Conservation (phyloP, 2,888 invertebrate species). For the Enchytraeus crypticus region DNA sequence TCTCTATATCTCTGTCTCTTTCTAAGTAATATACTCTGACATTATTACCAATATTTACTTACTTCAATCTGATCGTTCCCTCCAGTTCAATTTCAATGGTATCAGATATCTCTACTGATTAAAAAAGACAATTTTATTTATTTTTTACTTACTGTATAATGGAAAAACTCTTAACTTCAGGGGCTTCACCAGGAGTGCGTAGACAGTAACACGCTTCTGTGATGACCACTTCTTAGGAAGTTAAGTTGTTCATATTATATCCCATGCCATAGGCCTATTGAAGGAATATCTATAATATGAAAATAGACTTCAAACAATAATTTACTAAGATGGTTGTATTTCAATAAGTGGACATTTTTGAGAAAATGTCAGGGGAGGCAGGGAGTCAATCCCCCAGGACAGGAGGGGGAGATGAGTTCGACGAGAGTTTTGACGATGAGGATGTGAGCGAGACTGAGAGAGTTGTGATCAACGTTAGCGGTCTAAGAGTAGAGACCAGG, state of each 20-base stretch:
- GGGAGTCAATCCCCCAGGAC: too few relatives aligned
- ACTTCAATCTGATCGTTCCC: background rate
- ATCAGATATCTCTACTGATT: background rate
- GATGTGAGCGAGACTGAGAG: background rate
- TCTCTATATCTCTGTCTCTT: background rate
- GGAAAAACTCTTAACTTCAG: background rate
- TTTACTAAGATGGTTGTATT: too few relatives aligned
- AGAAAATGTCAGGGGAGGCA: too few relatives aligned
- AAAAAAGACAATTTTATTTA: background rate
- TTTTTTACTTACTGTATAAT: background rate
- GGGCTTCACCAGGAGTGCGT: background rate
- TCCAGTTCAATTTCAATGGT: background rate
- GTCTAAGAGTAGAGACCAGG: conserved; percentile 9
- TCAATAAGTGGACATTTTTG: too few relatives aligned
- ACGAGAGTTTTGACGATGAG: background rate
- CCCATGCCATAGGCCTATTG: too few relatives aligned
- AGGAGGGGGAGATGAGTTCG: background rate
- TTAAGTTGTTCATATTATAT: too few relatives aligned
- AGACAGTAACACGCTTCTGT: background rate
- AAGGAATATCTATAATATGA: too few relatives aligned
- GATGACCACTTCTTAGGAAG: too few relatives aligned
- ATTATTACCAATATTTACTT: background rate
- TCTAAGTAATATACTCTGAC: background rate
- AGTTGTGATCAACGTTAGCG: conserved; percentile 15
- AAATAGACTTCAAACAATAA: too few relatives aligned